Evolutionary conservation across 1,140 invertebrate species (phyloP).

Genomic region (Spodoptera litura): DNA sequence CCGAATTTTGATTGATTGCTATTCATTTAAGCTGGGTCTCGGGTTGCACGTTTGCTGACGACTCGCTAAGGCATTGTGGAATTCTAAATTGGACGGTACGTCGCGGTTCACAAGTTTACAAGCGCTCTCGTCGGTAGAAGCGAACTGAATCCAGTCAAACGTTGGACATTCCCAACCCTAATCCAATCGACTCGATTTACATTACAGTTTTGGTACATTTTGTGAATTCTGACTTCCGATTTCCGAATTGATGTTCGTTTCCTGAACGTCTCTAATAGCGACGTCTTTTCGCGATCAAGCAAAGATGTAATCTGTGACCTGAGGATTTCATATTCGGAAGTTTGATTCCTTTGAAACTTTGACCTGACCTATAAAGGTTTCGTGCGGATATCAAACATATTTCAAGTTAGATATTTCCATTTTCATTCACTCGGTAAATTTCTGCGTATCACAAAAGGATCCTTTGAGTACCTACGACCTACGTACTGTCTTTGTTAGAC

Average conservation of each 20-base stretch:
- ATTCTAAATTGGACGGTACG: conserved; percentile 14
- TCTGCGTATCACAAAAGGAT: too few species aligned
- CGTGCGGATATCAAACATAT: neutral
- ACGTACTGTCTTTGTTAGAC: neutral
- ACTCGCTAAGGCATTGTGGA: conserved; percentile 26
- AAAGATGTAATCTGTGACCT: conserved; percentile 23
- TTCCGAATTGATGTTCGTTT: conserved; percentile 6
- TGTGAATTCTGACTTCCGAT: neutral
- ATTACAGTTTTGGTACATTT: neutral
- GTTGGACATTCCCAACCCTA: conserved; percentile 3
- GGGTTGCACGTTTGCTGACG: conserved; percentile 9
- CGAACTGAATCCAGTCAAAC: neutral
- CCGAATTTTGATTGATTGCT: conserved; percentile 34
- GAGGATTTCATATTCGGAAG: conserved; percentile 26
- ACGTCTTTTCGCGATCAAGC: neutral
- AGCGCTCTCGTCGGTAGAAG: neutral
- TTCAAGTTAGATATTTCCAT: neutral
- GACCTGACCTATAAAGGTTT: conserved; percentile 19
- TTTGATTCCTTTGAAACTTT: conserved; percentile 12
- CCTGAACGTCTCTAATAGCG: neutral
- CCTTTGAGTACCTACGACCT: too few species aligned
- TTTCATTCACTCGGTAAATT: neutral
- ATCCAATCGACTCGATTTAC: conserved; percentile 22
- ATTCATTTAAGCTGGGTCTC: conserved; percentile 4
- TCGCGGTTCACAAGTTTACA: conserved; percentile 6